phyloP scores from a whole-genome alignment of 1,140 invertebrate genomes.

The Drosophila nigrodunni region DNA sequence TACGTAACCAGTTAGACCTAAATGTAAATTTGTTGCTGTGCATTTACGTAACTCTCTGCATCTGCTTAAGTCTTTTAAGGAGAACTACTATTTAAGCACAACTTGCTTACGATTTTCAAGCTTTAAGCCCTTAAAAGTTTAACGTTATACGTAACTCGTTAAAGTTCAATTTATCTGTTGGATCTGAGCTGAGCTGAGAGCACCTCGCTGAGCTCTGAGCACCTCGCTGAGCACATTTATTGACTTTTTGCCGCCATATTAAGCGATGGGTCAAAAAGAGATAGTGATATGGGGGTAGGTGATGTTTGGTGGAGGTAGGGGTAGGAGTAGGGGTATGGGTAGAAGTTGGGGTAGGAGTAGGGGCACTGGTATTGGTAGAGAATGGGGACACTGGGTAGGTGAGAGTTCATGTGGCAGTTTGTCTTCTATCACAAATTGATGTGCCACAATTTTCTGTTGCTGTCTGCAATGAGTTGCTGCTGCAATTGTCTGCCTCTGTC shows the following conservation, averaged over 20 bases:
- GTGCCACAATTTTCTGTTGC: conserved; percentile 45
- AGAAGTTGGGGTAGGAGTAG: too few relatives aligned
- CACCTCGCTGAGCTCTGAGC: conserved; percentile 50
- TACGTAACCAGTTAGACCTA: too few relatives aligned
- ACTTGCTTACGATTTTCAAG: background rate
- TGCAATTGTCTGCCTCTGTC: conserved; percentile 18
- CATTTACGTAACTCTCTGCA: too few relatives aligned
- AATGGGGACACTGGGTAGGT: background rate
- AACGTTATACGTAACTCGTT: background rate
- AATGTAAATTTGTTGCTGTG: too few relatives aligned
- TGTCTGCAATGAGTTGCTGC: conserved; percentile 20
- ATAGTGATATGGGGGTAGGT: too few relatives aligned
- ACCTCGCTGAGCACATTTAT: conserved; percentile 58
- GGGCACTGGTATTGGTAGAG: background rate
- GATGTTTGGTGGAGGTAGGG: background rate
- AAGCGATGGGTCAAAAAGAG: conserved; percentile 31
- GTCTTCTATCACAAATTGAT: conserved; percentile 46
- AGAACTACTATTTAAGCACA: too few relatives aligned
- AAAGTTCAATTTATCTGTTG: background rate
- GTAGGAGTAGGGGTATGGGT: too few relatives aligned
- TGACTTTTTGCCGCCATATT: conserved; percentile 78
- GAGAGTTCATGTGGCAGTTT: background rate
- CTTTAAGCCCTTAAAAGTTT: background rate
- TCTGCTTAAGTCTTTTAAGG: too few relatives aligned
- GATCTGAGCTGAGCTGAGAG: conserved; percentile 29